These are phyloP conservation scores for Rhagologus leucostigma DNA, from an alignment of 2,113 vertebrate genomes.

Conservation along the genomic window DNA sequence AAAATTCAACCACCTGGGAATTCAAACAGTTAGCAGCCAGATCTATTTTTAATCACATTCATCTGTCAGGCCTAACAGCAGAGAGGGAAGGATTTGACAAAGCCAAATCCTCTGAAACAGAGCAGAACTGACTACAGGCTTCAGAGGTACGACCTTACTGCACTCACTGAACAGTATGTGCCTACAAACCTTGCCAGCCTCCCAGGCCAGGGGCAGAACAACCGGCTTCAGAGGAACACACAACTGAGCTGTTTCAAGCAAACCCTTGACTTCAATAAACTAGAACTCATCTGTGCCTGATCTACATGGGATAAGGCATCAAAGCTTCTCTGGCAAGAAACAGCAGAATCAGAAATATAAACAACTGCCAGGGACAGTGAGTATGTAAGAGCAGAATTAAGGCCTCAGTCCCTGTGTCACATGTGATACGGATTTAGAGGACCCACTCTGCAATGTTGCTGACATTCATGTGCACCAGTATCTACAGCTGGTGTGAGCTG, in stretches of 20 bases:
- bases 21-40: neutral
- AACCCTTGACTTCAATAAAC: neutral
- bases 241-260: neutral
- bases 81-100: neutral
- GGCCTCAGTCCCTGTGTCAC: neutral
- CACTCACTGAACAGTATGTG: neutral
- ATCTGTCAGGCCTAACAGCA: neutral
- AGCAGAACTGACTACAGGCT: neutral
- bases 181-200: neutral
- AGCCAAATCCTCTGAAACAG: neutral
- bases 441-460: rapidly evolving
- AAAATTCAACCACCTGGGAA: slow-evolving; percentile 29
- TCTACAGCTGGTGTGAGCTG: rapidly evolving
- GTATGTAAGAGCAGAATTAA: neutral
- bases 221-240: neutral
- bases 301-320: neutral
- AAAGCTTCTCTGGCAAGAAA: neutral
- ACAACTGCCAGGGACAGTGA: neutral
- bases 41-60: slow-evolving; percentile 31
- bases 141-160: neutral
- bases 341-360: neutral
- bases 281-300: neutral
- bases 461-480: rapidly evolving
- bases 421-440: neutral
- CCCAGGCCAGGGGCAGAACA: neutral